Base-by-base conservation (phyloP, 2,113 vertebrate species). In the Seriola rivoliana region DNA sequence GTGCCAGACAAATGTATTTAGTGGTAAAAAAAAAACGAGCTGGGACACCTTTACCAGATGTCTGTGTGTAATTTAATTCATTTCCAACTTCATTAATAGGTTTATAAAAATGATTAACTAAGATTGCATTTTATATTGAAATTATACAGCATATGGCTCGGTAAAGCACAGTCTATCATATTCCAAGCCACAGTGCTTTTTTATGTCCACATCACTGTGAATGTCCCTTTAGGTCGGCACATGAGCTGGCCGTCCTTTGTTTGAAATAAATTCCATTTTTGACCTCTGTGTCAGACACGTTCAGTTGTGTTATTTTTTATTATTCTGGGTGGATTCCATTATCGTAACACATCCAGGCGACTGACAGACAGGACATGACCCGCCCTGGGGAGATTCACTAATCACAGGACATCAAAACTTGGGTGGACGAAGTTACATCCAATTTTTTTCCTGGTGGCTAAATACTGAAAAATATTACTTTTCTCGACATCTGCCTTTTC, bases 291-390 rank as follows among this genome's bases (percentile, higher is more conserved):
- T 85, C 65, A 75, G 38, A 69, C 78, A 71, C 48, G 63, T 76
- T 71, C 71, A 76, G 69, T 91, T 73, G 52, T 82, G 75, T 75
- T 85, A 68, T 85, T 80, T 75, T 2, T 75, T 74, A 66, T 81
- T 78, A 66, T 81, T 78, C 58, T 50, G 62, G 58, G 64, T 71
- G 69, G 63, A 84, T 82, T 57, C 42, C 54, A 80, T 85, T 90
- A 90, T 89, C 80, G 85, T 78, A 78, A 63, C 85, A 79, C 58
- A 85, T 71, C 69, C 59, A 84, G 84, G 46, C 82, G 84, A 86
- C 75, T 89, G 87, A 80, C 72, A 87, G 82, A 74, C 68, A 85
- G 85, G 88, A 78, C 69, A 69, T 81, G 40, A 82, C 80, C 82
- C 76, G 70, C 63, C 81, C 84, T 38, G 38, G 52, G 85, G 89